These are phyloP conservation scores for Chloroceryle inda DNA, from an alignment of 2,797 vertebrate genomes.

Conservation along the genomic window DNA sequence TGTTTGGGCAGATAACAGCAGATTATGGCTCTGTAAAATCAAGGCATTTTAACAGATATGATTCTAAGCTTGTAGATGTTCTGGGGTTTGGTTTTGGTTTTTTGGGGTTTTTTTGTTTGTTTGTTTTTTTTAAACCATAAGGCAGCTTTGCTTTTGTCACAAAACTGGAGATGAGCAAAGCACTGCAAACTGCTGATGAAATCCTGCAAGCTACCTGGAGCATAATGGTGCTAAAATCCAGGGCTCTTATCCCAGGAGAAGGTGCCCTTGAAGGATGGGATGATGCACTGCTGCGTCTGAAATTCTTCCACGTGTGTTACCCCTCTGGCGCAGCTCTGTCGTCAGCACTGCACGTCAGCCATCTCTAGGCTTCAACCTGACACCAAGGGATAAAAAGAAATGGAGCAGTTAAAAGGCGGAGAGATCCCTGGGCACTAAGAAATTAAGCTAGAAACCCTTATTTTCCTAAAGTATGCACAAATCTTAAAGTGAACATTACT, in stretches of 20 bases:
- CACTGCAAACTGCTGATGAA: background rate
- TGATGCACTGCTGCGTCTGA: slow-evolving; percentile 25
- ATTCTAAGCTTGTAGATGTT: background rate
- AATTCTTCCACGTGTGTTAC: slow-evolving; percentile 8
- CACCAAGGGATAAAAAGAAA: background rate
- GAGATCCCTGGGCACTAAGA: slow-evolving; percentile 16
- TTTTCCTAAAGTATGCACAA: background rate
- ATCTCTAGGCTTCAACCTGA: background rate
- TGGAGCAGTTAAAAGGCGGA: slow-evolving; percentile 27
- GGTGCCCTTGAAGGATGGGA: slow-evolving; percentile 40
- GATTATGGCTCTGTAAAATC: background rate
- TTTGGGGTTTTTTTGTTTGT: background rate
- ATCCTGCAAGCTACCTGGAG: background rate
- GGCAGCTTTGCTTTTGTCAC: background rate
- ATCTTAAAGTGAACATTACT: background rate
- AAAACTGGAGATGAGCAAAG: background rate
- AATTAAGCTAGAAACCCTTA: background rate
- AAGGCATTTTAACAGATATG: background rate
- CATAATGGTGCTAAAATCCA: background rate
- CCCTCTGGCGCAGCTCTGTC: slow-evolving; percentile 27
- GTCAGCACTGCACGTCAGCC: background rate
- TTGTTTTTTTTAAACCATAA: background rate
- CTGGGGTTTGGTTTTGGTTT: background rate
- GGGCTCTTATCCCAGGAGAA: slow-evolving; percentile 7
- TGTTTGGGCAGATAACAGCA: background rate